phyloP scores from a whole-genome alignment of 1,140 invertebrate genomes.

The Megalopta genalis region DNA sequence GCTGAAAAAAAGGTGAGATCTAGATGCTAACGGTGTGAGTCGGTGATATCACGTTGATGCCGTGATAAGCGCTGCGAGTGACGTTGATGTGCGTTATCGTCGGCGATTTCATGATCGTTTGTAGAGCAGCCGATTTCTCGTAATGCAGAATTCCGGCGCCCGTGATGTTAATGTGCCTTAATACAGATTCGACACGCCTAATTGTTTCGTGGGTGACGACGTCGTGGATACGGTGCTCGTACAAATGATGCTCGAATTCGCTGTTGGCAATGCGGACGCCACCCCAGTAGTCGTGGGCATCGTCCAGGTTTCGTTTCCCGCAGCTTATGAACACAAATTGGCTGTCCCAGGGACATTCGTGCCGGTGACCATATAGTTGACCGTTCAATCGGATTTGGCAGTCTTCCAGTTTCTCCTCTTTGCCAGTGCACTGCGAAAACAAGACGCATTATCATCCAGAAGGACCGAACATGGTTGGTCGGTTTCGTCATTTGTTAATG shows the following conservation, averaged over 20 bases:
- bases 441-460: not conserved
- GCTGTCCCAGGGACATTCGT: conserved; percentile 93
- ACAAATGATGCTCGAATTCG: conserved; percentile 93
- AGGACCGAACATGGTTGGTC: too few species aligned
- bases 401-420: conserved; percentile 90
- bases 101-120: conserved; percentile 93
- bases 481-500: too few species aligned
- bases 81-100: conserved; percentile 91
- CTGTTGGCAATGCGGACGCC: conserved; percentile 95
- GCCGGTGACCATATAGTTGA: conserved; percentile 90
- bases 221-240: conserved; percentile 90
- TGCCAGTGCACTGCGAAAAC: conserved; percentile 86
- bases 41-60: conserved; percentile 94
- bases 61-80: conserved; percentile 92
- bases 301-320: conserved; percentile 87
- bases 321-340: conserved; percentile 97
- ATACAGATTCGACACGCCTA: conserved; percentile 85
- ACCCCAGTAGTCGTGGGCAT: conserved; percentile 93
- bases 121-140: conserved; percentile 95
- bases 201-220: conserved; percentile 87
- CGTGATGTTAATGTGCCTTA: conserved; percentile 92
- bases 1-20: not conserved
- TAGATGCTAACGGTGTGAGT: conserved; percentile 84
- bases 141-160: conserved; percentile 98
- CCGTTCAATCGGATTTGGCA: conserved; percentile 95